A percentile compares a stretch with the other conserved stretches of the same genome.
Evolutionary conservation across 2,888 invertebrate species (phyloP).

Genomic region (Chrysolina haemoptera): DNA sequence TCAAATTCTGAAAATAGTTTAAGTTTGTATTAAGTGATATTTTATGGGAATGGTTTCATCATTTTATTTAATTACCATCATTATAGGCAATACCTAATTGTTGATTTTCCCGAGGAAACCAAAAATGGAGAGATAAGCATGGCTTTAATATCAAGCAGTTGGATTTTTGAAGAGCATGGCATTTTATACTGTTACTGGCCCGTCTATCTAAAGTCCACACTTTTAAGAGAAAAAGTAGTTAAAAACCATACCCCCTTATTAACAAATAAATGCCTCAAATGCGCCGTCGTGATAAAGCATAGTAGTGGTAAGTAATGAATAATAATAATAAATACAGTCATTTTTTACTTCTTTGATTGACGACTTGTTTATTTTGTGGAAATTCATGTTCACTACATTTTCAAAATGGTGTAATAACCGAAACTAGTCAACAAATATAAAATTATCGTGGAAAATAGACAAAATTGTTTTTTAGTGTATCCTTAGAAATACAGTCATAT

Average conservation of each 20-base stretch:
- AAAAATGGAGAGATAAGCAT: slow-evolving; percentile 22
- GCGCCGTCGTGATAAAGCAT: slow-evolving; percentile 23
- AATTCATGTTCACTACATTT: no score
- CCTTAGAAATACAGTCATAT: no score
- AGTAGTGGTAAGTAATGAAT: slow-evolving; percentile 26
- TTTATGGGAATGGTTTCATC: no score
- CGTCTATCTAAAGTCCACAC: slow-evolving; percentile 27
- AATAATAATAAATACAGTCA: slow-evolving; percentile 32
- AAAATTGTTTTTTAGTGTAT: no score
- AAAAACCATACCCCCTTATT: no score
- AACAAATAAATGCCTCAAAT: slow-evolving; percentile 27
- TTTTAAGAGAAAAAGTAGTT: neutral
- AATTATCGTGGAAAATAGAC: no score
- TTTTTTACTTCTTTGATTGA: no score
- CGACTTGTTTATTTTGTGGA: no score
- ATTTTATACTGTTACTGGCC: slow-evolving; percentile 18
- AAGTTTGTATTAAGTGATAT: no score
- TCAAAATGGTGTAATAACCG: no score
- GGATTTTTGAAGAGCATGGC: slow-evolving; percentile 9
- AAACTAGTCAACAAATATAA: no score
- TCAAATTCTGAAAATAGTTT: no score
- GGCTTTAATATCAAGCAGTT: slow-evolving; percentile 31
- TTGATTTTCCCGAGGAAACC: slow-evolving; percentile 33
- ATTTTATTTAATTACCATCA: slow-evolving; percentile 25
- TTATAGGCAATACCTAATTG: slow-evolving; percentile 28